Conservation (phyloP, 1,140 invertebrate species). For the Leptinotarsa defecta region DNA sequence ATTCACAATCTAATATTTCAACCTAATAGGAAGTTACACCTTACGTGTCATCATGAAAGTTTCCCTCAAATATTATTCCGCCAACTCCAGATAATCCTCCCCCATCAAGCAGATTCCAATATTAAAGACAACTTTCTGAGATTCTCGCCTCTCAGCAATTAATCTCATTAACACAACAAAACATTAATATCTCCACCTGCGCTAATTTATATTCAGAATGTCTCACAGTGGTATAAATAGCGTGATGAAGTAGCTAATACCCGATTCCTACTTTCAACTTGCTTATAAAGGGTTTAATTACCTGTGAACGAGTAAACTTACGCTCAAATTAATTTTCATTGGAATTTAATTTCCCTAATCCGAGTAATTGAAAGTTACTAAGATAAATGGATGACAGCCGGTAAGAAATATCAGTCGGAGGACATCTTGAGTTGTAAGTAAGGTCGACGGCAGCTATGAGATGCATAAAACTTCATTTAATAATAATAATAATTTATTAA, state of each 20-base stretch:
- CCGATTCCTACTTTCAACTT: slow-evolving; percentile 9
- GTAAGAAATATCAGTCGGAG: not conserved
- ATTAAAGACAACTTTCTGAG: not conserved
- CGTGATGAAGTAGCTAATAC: slow-evolving; percentile 15
- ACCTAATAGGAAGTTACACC: not conserved
- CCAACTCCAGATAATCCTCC: not conserved
- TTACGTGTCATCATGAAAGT: not conserved
- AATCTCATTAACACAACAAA: not conserved
- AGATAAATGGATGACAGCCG: slow-evolving; percentile 21
- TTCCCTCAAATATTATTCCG: not conserved
- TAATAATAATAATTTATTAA: too few relatives aligned
- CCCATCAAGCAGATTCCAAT: not conserved
- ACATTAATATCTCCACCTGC: not conserved
- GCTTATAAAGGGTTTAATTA: slow-evolving; percentile 22
- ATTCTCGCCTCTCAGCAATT: not conserved
- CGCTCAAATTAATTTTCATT: slow-evolving; percentile 27
- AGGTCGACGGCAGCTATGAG: not conserved
- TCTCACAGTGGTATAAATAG: not conserved
- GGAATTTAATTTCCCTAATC: slow-evolving; percentile 29
- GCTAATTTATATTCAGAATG: not conserved
- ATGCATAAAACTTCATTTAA: too few relatives aligned
- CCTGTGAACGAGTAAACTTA: slow-evolving; percentile 8
- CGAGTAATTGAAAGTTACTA: slow-evolving; percentile 22
- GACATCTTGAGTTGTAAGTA: not conserved
- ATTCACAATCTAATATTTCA: not conserved